Percentiles rank a stretch among this genome's conserved stretches.
These are phyloP conservation scores for Telenomus remus DNA, from an alignment of 1,140 invertebrate species.

Conservation along the genomic window DNA sequence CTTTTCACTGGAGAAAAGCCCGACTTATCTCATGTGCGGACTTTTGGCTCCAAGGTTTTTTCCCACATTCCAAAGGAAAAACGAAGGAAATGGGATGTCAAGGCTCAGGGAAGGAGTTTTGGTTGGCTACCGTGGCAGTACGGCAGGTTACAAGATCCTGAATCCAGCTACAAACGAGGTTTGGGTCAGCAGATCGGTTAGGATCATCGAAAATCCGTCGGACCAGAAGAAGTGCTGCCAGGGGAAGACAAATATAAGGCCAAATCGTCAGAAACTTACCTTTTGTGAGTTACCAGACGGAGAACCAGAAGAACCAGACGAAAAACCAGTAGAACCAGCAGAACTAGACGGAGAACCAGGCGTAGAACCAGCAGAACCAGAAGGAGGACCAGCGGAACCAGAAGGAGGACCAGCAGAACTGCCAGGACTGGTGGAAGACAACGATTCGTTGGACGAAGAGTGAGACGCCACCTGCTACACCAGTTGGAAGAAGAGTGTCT, in stretches of 20 bases:
- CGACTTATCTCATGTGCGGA: slow-evolving; percentile 59
- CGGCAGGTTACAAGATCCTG: slow-evolving; percentile 61
- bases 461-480: background rate
- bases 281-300: background rate
- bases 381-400: background rate
- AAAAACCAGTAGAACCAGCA: background rate
- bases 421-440: too few relatives aligned
- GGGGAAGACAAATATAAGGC: background rate
- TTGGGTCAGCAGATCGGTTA: slow-evolving; percentile 30
- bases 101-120: slow-evolving; percentile 53
- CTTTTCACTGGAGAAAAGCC: slow-evolving; percentile 64
- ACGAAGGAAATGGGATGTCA: slow-evolving; percentile 61
- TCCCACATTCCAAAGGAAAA: slow-evolving; percentile 60
- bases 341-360: too few relatives aligned
- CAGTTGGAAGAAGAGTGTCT: slow-evolving; percentile 5
- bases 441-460: background rate
- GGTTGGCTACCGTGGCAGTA: slow-evolving; percentile 58
- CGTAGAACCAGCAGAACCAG: background rate
- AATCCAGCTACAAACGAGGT: slow-evolving; percentile 44
- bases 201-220: slow-evolving; percentile 10
- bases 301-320: background rate
- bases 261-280: too few relatives aligned
- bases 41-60: slow-evolving; percentile 65
- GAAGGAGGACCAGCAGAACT: too few relatives aligned
- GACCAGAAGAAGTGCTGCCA: background rate